Conservation (phyloP, 2,113 vertebrate genomes). For the Semnornis frantzii region DNA sequence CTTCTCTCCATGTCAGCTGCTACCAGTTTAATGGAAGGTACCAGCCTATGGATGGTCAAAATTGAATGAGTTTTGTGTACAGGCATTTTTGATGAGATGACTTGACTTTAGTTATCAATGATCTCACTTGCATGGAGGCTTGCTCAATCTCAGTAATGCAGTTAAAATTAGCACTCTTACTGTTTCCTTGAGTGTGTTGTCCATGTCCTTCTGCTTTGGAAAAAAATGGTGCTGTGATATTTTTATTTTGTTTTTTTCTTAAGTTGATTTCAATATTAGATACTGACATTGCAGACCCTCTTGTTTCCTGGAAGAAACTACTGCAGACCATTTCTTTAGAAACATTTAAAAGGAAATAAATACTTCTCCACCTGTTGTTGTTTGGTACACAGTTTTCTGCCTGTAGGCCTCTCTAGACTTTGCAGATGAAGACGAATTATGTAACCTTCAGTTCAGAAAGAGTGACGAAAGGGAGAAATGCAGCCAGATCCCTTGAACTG, state of each 20-base stretch:
- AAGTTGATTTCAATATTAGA: neutral
- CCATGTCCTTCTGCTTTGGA: neutral
- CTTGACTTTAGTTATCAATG: neutral
- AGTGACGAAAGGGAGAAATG: neutral
- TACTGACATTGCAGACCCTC: neutral
- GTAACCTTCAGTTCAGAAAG: neutral
- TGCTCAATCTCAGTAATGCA: neutral
- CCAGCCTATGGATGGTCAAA: fast-evolving
- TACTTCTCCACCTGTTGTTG: neutral
- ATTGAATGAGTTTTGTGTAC: neutral
- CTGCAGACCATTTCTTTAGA: neutral
- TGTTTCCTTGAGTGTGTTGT: neutral
- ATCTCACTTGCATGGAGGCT: neutral
- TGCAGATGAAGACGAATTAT: neutral
- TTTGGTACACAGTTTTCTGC: neutral
- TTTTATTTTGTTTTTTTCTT: neutral
- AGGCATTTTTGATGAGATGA: neutral
- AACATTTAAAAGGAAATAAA: neutral
- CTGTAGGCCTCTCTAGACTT: neutral
- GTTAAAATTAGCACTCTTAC: neutral
- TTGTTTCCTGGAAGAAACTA: neutral
- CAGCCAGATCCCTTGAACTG: neutral
- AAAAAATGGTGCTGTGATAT: neutral
- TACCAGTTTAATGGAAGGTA: neutral
- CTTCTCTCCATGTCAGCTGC: neutral